Evolutionary conservation across 2,113 vertebrate species (phyloP), one percentile per base, ranked within the genome.

Genomic region (Gallinago undulata): DNA sequence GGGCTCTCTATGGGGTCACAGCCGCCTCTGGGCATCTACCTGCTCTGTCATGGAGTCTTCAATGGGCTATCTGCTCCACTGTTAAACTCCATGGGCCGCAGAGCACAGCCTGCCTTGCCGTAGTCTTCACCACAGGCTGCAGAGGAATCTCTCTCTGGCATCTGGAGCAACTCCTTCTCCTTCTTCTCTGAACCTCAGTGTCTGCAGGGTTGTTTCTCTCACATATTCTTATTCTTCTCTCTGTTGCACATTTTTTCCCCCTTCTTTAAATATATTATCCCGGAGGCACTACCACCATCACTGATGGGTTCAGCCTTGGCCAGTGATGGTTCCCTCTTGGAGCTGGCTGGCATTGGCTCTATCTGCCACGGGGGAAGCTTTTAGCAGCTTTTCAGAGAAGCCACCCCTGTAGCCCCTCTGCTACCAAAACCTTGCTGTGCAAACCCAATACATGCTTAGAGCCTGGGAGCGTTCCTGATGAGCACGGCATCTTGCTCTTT

Each of bases 291-390:
- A 8, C 50, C 14, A 5, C 50, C 6, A 2, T 45, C 2, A 1
- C 31, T 30, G 31, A 23, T n/a, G 62, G 31, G 28, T 35, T 64
- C 2, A 7, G 48, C 50, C 39, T 80, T 80, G 62, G 25, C 24
- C 77, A 80, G 25, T 1, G 3, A 31, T 3, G 2, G 39, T 31
- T 35, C 62, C 2, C 0, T 24, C 19, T 43, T 56, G 19, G 39
- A 24, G 11, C 11, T 1, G 1, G 11, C 62, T 80, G 77, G 50
- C 6, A 2, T 18, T 35, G 62, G 50, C 25, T 80, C 3, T 56
- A 1, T 35, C 0, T 2, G 14, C 66, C 19, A 28, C 4, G 4
- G 50, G 22, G 31, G 10, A 28, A 55, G 17, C 17, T 50, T 69
- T 50, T 45, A 4, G 6, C 19, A 45, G 6, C 62, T 67, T 55